Evolutionary conservation across 2,888 invertebrate species (phyloP).

Genomic region (Leptopilina myrica): DNA sequence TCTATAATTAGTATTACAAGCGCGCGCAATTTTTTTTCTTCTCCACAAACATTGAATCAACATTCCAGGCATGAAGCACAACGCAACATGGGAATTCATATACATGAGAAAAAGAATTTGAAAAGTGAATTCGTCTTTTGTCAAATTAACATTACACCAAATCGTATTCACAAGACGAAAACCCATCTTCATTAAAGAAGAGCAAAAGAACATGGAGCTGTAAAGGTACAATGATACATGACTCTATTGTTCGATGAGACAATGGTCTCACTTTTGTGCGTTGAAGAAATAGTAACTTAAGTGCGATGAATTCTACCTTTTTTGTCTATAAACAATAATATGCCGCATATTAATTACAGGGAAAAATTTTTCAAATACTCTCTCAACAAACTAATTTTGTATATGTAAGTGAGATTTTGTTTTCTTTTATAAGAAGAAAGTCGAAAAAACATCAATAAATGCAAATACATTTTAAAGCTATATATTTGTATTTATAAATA

Average conservation of each 20-base stretch:
- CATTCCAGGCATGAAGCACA: not conserved
- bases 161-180: slow-evolving; percentile 25
- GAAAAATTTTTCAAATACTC: not conserved
- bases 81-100: not conserved
- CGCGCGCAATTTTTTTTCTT: not conserved
- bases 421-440: too few species aligned
- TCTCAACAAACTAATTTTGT: slow-evolving; percentile 2
- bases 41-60: not conserved
- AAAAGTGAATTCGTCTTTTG: slow-evolving; percentile 33
- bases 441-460: too few species aligned
- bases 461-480: not conserved
- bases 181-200: slow-evolving; percentile 54
- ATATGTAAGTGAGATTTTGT: not conserved
- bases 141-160: slow-evolving; percentile 44
- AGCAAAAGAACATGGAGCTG: slow-evolving; percentile 49
- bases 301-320: slow-evolving; percentile 2
- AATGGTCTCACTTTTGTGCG: slow-evolving; percentile 55
- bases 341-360: slow-evolving; percentile 8
- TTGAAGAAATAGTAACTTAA: slow-evolving; percentile 9
- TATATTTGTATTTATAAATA: not conserved
- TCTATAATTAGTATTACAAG: not conserved
- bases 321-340: not conserved
- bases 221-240: slow-evolving; percentile 66
- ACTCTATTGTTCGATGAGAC: slow-evolving; percentile 64
- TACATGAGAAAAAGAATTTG: slow-evolving; percentile 36